Conservation (phyloP, 2,113 vertebrate species). For the Ptilorrhoa leucosticta region DNA sequence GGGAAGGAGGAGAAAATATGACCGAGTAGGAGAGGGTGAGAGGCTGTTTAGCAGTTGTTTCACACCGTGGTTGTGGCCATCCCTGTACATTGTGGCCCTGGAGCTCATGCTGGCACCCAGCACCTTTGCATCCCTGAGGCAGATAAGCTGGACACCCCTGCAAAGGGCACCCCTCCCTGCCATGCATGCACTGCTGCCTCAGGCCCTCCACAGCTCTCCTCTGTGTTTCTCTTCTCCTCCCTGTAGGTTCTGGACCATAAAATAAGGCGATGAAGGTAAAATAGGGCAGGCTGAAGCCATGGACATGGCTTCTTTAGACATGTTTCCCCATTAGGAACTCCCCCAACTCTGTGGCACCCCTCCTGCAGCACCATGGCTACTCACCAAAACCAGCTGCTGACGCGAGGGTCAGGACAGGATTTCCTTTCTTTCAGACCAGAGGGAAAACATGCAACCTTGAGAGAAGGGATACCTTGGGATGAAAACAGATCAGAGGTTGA, state of each 20-base stretch:
- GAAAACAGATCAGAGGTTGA: not conserved
- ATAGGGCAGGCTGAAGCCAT: not conserved
- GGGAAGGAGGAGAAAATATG: not conserved
- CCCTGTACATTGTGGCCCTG: not conserved
- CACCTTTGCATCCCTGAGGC: not conserved
- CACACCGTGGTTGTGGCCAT: not conserved
- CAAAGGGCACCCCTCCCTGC: not conserved
- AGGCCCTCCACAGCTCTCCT: not conserved
- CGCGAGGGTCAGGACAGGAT: not conserved
- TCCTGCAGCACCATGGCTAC: not conserved
- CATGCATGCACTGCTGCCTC: fast-evolving
- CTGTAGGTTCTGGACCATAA: not conserved
- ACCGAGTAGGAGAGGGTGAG: not conserved
- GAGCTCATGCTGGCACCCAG: not conserved
- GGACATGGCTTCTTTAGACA: not conserved
- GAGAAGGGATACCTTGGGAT: not conserved
- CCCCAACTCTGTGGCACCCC: not conserved
- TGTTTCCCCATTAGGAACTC: not conserved
- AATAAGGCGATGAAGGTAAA: not conserved
- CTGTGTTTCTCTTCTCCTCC: not conserved
- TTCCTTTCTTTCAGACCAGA: not conserved
- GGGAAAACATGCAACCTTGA: not conserved
- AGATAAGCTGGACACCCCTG: not conserved
- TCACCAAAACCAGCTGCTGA: not conserved
- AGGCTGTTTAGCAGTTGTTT: not conserved